phyloP scores from a whole-genome alignment of 1,140 invertebrate genomes.

The Elysia chlorotica region DNA sequence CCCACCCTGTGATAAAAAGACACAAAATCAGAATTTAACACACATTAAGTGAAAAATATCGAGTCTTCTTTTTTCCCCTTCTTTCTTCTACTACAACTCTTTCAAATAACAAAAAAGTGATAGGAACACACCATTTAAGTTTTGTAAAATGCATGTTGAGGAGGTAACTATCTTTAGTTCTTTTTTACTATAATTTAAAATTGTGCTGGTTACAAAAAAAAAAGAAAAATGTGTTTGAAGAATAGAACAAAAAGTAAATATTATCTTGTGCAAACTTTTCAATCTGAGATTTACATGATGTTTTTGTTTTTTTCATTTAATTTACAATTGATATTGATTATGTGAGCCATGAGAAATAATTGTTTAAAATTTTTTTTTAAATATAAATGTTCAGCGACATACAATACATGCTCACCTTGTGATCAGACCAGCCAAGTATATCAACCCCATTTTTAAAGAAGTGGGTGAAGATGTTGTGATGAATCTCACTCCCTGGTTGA shows the following conservation, averaged over 20 bases:
- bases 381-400: not conserved
- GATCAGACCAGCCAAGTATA: constrained; percentile 45
- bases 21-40: not conserved
- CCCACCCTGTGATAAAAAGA: constrained; percentile 58
- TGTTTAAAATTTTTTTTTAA: too few species aligned
- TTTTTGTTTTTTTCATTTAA: too few species aligned
- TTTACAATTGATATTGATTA: too few species aligned
- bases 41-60: not conserved
- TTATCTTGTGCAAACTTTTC: too few species aligned
- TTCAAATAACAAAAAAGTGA: not conserved
- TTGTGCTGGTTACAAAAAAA: too few species aligned
- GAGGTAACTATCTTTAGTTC: too few species aligned
- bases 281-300: too few species aligned
- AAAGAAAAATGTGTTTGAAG: too few species aligned
- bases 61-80: not conserved
- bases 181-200: too few species aligned
- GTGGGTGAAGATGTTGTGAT: constrained; percentile 63
- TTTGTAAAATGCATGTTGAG: too few species aligned
- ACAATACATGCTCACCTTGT: constrained; percentile 21
- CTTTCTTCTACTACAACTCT: not conserved
- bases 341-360: too few species aligned
- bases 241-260: too few species aligned
- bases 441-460: constrained; percentile 64
- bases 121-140: not conserved
- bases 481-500: constrained; percentile 26